Evolutionary conservation across 2,113 vertebrate genomes (phyloP).

Genomic region (Lichenostomus cassidix): DNA sequence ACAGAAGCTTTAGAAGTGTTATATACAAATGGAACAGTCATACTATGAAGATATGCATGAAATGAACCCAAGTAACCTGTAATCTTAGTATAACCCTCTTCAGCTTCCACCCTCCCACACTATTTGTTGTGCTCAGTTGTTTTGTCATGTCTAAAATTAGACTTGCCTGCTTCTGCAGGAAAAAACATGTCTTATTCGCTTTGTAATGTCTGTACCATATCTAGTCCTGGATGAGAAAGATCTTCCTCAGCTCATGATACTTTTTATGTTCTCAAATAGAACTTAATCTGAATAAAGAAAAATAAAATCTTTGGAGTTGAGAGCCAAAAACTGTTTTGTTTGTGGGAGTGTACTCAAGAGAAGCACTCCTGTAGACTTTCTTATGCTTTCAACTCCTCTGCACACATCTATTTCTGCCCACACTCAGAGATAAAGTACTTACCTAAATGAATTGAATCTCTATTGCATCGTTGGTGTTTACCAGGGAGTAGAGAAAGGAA

Average conservation of each 20-base stretch:
- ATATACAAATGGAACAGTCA: background rate
- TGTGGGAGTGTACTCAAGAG: background rate
- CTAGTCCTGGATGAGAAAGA: background rate
- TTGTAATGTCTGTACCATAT: background rate
- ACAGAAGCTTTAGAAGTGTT: background rate
- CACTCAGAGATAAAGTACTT: background rate
- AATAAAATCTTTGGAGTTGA: background rate
- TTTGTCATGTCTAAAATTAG: slow-evolving; percentile 11
- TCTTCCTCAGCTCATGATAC: background rate
- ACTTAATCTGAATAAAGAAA: background rate
- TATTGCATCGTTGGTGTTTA: background rate
- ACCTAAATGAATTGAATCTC: background rate
- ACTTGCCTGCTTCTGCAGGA: background rate
- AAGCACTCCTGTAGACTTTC: background rate
- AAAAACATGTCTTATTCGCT: background rate
- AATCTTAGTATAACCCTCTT: background rate
- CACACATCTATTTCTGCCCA: background rate
- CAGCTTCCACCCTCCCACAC: background rate
- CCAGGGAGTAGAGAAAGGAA: background rate
- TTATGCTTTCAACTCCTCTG: background rate
- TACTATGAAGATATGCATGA: background rate
- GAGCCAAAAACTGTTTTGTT: background rate
- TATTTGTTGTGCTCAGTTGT: background rate
- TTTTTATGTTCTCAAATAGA: background rate
- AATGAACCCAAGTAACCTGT: background rate